Evolutionary conservation across 2,888 invertebrate genomes (phyloP).

Genomic region (Phalangium opilio): DNA sequence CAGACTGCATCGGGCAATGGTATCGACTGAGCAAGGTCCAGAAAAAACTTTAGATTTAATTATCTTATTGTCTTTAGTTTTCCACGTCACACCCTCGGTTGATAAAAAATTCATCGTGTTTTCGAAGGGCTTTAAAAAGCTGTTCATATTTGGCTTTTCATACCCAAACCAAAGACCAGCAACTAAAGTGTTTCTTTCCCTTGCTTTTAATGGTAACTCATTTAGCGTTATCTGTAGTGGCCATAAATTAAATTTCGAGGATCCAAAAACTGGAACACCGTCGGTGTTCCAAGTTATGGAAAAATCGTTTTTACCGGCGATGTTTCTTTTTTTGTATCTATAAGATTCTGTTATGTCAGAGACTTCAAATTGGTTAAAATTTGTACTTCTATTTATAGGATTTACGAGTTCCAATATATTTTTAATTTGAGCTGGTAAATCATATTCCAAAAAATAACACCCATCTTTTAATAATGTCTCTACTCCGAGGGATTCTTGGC

Average conservation of each 20-base stretch:
- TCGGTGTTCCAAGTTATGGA: constrained; percentile 3
- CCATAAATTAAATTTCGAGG: constrained; percentile 5
- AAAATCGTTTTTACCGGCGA: too few relatives aligned
- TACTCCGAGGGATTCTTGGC: too few relatives aligned
- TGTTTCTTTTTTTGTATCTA: too few relatives aligned
- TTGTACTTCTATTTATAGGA: too few relatives aligned
- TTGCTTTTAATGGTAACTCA: constrained; percentile 3
- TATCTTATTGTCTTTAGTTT: background rate
- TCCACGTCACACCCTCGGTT: background rate
- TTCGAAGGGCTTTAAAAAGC: constrained; percentile 1
- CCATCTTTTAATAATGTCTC: too few relatives aligned
- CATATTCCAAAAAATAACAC: too few relatives aligned
- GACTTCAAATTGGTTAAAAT: too few relatives aligned
- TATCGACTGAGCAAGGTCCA: constrained; percentile 5
- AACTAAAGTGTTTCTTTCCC: constrained; percentile 1
- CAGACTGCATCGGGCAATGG: constrained; percentile 6
- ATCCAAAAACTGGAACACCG: constrained; percentile 6
- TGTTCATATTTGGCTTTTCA: constrained; percentile 6
- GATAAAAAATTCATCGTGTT: constrained; percentile 2
- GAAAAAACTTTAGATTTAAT: constrained; percentile 2
- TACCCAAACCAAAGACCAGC: constrained; percentile 5
- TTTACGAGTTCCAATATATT: too few relatives aligned
- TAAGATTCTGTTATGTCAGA: too few relatives aligned
- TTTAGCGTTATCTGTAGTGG: constrained; percentile 4
- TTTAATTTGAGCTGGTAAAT: too few relatives aligned